A percentile compares a stretch with the other conserved stretches of the same genome.
Evolutionary conservation across 2,113 vertebrate genomes (phyloP).

Genomic region (Charadrius vociferus): DNA sequence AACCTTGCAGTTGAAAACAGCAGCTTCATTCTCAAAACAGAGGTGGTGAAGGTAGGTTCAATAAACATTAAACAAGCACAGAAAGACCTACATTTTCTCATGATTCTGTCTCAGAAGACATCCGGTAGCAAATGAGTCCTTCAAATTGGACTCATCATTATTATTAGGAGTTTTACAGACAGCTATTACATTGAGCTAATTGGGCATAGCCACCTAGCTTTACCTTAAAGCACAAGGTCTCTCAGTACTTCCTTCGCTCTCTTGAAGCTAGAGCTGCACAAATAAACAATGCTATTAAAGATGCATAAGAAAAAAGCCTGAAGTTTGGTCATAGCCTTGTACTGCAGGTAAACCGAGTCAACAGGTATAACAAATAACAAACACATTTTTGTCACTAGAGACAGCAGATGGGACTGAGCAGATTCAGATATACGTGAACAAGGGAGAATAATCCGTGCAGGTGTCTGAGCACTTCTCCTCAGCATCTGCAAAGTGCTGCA

Average conservation of each 20-base stretch:
- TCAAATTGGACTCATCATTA: background rate
- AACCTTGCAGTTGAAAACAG: background rate
- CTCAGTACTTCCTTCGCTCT: background rate
- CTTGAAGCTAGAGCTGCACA: background rate
- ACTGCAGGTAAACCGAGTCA: background rate
- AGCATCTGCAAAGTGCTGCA: rapidly evolving
- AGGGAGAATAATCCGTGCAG: rapidly evolving
- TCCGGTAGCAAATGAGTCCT: background rate
- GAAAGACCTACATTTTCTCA: background rate
- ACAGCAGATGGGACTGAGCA: background rate
- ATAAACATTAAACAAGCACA: background rate
- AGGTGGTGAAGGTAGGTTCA: background rate
- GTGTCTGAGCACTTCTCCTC: background rate
- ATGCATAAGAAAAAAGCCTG: background rate
- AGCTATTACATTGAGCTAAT: background rate
- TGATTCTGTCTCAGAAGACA: background rate
- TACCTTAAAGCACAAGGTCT: background rate
- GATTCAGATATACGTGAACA: rapidly evolving
- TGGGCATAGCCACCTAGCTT: background rate
- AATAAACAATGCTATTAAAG: background rate
- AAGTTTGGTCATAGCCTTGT: background rate
- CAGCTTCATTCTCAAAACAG: background rate
- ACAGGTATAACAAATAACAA: background rate
- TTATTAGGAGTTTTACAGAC: background rate
- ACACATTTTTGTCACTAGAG: background rate